These are phyloP conservation scores for Parasteatoda tepidariorum DNA, from an alignment of 1,140 invertebrate genomes.

Conservation along the genomic window DNA sequence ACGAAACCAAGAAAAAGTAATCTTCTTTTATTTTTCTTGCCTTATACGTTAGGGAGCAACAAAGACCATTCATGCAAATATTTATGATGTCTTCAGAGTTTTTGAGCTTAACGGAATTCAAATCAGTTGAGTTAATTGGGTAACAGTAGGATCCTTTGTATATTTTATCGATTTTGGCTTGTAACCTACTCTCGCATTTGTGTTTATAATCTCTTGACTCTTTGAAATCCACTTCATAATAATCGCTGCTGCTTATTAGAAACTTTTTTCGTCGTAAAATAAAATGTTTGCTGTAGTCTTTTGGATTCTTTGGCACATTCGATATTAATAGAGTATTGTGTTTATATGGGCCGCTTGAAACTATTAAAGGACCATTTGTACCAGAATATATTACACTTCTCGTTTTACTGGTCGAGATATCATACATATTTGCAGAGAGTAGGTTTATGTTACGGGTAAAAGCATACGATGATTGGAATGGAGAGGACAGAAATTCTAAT, in stretches of 20 bases:
- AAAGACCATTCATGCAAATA: constrained; percentile 48
- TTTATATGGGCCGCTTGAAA: neutral
- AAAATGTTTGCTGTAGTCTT: neutral
- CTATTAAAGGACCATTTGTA: neutral
- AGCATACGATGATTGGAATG: constrained; percentile 72
- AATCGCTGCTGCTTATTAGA: neutral
- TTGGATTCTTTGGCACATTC: neutral
- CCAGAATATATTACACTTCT: neutral
- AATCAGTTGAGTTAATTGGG: neutral
- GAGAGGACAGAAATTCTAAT: constrained; percentile 73
- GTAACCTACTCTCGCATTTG: neutral
- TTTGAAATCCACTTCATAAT: neutral
- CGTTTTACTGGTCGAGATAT: constrained; percentile 62
- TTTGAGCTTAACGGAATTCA: constrained; percentile 23
- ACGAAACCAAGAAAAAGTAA: constrained; percentile 1
- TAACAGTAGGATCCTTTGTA: constrained; percentile 16
- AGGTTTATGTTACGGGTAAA: constrained; percentile 72
- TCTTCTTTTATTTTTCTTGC: constrained; percentile 8
- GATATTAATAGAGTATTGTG: neutral
- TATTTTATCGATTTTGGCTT: neutral
- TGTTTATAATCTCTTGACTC: neutral
- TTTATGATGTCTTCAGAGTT: neutral
- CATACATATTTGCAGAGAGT: constrained; percentile 68
- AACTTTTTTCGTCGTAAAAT: neutral
- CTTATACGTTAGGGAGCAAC: constrained; percentile 54